Evolutionary conservation across 2,888 invertebrate genomes (phyloP), one percentile per base, ranked within the genome.

Genomic region (Hypomecis atomaria): DNA sequence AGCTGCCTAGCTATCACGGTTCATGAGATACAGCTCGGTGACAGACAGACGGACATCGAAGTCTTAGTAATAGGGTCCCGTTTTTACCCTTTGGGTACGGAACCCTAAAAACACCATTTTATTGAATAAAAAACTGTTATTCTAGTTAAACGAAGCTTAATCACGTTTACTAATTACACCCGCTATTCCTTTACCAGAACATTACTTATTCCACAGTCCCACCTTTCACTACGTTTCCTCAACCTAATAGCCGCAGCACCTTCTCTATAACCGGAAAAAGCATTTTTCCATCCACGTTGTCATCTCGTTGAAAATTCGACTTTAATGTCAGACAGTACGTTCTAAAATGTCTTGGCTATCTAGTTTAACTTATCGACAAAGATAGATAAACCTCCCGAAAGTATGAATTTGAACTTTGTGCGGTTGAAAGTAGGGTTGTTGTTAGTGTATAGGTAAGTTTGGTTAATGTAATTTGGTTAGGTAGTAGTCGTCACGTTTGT

Each of bases 401-500:
- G 6, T 42, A 23, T 52, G 40, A 23, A 33, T 40, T 52, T 40
- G 7, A 10, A n/a, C 52, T 62, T 62, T 75, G 70, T 36, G 0
- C 0, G 0, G 6, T 0, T 43, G 2, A 0, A 0, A 0, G 53
- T 75, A 79, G 56, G 68, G 73, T 65, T 47, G 13, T 23, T 5
- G 5, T 0, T 7, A 48, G 43, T 40, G 74, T 67, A 71, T 57
- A 65, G 44, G 50, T 58, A 71, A 59, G 62, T 69, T 75, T 57
- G 76, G 42, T 8, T 54, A 58, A 63, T 69, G 72, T 81, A 80
- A 83, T 82, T 81, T 79, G 66, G 76, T 76, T 76, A 77, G 78
- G 77, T 77, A 79, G 73, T 78, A 76, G 78, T 73, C 72, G 79
- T 83, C 84, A 84, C 84, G 84, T 84, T 70, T 81, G 70, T 69